A percentile compares a stretch with the other conserved stretches of the same genome.
These are phyloP conservation scores for Theodoxus fluviatilis DNA, from an alignment of 2,888 invertebrate species.

Conservation along the genomic window DNA sequence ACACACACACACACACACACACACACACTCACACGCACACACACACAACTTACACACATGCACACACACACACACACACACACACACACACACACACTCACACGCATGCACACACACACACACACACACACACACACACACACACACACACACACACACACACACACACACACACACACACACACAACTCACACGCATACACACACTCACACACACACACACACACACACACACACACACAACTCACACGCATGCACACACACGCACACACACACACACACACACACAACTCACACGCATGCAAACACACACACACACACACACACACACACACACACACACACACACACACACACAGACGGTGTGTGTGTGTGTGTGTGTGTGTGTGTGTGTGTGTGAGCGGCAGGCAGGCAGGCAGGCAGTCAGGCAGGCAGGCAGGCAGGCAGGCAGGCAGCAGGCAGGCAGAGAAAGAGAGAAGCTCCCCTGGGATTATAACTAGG, in stretches of 20 bases:
- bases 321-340: constrained; percentile 12
- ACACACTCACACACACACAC: constrained; percentile 14
- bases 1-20: too few species aligned
- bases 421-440: not conserved
- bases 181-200: not conserved
- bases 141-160: not conserved
- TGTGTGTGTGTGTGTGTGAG: not conserved
- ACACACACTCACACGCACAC: too few species aligned
- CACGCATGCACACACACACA: constrained; percentile 21
- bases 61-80: constrained; percentile 7
- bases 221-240: constrained; percentile 7
- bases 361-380: not conserved
- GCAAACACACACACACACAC: constrained; percentile 8
- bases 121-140: constrained; percentile 23
- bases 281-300: not conserved
- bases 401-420: not conserved
- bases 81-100: constrained; percentile 21
- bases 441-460: not conserved
- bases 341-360: not conserved
- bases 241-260: not conserved
- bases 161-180: not conserved
- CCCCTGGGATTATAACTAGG: too few species aligned
- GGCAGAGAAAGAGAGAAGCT: too few species aligned
- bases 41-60: not conserved
- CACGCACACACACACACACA: not conserved